phyloP scores from a whole-genome alignment of 2,888 invertebrate species.

The Eilema caniola region DNA sequence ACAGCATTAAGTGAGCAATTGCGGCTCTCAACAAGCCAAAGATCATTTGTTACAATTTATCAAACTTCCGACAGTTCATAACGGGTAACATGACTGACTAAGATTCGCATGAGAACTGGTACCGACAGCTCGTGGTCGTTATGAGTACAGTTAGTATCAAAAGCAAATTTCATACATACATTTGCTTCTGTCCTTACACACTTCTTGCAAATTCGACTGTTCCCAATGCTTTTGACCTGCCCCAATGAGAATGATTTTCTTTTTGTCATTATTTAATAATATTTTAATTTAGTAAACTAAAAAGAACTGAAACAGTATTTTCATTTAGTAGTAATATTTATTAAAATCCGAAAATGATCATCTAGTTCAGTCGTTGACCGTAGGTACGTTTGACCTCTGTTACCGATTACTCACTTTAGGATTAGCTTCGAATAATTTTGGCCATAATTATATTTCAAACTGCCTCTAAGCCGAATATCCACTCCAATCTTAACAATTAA shows the following conservation, averaged over 20 bases:
- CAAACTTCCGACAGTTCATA: conserved; percentile 12
- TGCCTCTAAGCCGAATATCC: neutral
- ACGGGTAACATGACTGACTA: conserved; percentile 9
- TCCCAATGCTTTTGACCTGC: no score
- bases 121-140: neutral
- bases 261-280: no score
- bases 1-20: neutral
- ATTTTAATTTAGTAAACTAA: no score
- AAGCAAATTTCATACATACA: neutral
- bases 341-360: neutral
- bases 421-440: neutral
- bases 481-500: neutral
- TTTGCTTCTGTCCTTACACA: no score
- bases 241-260: no score
- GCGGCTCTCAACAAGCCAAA: neutral
- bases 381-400: conserved; percentile 1
- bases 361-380: neutral
- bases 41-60: conserved; percentile 20
- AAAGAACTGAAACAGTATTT: neutral
- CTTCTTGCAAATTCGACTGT: no score
- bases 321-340: no score
- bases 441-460: neutral
- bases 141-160: neutral
- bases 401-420: neutral
- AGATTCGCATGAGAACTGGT: conserved; percentile 21